Evolutionary conservation across 2,888 invertebrate species (phyloP), one percentile per base, ranked within the genome.

Genomic region (Drosophila cognata): DNA sequence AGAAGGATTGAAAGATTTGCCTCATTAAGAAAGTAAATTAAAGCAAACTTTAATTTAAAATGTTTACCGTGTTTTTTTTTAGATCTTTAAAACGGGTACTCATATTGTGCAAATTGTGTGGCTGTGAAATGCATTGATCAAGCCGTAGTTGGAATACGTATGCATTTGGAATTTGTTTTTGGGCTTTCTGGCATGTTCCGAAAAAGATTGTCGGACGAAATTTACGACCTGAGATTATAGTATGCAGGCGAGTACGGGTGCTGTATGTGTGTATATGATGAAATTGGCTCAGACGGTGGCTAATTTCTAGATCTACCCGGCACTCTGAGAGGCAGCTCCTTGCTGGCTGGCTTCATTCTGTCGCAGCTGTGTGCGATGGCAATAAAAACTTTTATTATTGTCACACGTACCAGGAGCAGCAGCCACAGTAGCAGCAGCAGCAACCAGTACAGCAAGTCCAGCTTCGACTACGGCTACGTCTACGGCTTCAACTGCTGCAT

Each of bases 361-460:
- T 68, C 82, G 77, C 87, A 89, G 84, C 89, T 87, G 87, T 87
- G 78, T 82, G 82, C 74, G 77, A 75, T 63, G 79, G 91, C 89
- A 89, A 89, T 89, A 89, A 89, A 89, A 89, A 89, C 87, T 90
- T 89, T 91, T 91, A 90, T 89, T 91, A 87, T 89, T 89, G 89
- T 91, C 91, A 89, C 89, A 90, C 89, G 89, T 85, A 87, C 75
- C 87, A 66, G 67, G 53, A 68, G 57, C 48, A 61, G 61, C 88
- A 68, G 67, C 59, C 46, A 25, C 29, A 58, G 59, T 68, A 71
- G 62, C 58, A 64, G 69, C 71, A 53, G 5, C 35, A 55, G 36
- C 55, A 62, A 57, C 69, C 62, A 38, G 71, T 64, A 67, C 81
- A 69, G 70, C 71, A 31, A 16, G 21, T 50, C 41, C 67, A 48